Conservation (phyloP, 2,888 invertebrate genomes). For the Allygus modestus region DNA sequence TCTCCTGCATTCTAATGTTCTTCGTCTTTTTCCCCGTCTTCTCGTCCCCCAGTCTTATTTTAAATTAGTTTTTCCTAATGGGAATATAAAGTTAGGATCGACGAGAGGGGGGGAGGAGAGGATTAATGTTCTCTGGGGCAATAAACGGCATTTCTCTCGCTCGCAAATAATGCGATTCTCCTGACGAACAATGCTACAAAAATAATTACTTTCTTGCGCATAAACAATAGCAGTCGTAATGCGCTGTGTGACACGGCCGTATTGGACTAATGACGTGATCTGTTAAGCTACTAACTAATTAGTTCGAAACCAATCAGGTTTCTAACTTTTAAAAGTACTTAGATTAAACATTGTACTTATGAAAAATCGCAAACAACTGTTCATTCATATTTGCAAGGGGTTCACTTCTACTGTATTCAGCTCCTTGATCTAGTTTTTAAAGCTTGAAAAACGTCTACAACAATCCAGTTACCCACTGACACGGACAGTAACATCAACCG, state of each 20-base stretch:
- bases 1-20: slow-evolving; percentile 65
- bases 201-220: slow-evolving; percentile 45
- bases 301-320: too few relatives aligned
- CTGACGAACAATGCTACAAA: slow-evolving; percentile 44
- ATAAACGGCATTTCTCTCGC: slow-evolving; percentile 60
- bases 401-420: too few relatives aligned
- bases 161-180: slow-evolving; percentile 61
- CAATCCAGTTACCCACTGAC: too few relatives aligned
- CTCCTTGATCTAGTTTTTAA: too few relatives aligned
- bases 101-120: slow-evolving; percentile 24
- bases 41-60: slow-evolving; percentile 64
- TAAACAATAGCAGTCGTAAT: slow-evolving; percentile 7
- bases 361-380: too few relatives aligned
- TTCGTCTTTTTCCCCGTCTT: slow-evolving; percentile 63
- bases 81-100: slow-evolving; percentile 65
- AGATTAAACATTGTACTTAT: too few relatives aligned
- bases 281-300: too few relatives aligned
- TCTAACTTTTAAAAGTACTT: too few relatives aligned
- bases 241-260: neutral
- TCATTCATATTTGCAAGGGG: too few relatives aligned
- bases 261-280: too few relatives aligned
- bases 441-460: too few relatives aligned
- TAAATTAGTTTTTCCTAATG: slow-evolving; percentile 66
- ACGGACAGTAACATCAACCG: too few relatives aligned
- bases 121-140: slow-evolving; percentile 61